Evolutionary conservation across 2,113 vertebrate genomes (phyloP).

Genomic region (Oncorhynchus clarkii): DNA sequence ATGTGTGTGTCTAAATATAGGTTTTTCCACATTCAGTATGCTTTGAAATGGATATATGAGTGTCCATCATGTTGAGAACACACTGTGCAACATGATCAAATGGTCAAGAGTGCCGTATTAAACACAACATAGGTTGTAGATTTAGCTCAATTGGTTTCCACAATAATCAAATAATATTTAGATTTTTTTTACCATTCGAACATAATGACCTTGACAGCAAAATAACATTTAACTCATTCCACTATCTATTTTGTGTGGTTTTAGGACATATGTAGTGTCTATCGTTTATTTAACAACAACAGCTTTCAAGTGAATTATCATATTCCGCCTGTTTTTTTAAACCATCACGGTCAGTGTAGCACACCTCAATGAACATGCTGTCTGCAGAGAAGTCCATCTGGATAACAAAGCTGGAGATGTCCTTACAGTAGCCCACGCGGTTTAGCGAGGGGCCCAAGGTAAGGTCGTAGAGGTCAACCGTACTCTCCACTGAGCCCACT

Average conservation of each 20-base stretch:
- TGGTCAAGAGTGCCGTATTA: neutral
- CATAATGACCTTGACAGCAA: no score
- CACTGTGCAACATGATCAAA: neutral
- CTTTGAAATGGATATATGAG: slow-evolving; percentile 1
- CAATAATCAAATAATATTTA: no score
- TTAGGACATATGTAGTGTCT: no score
- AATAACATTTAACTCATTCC: no score
- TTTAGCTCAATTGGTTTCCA: no score
- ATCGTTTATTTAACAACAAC: no score
- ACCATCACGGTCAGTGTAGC: neutral
- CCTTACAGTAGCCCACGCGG: slow-evolving; percentile 6
- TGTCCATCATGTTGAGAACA: neutral
- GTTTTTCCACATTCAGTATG: neutral
- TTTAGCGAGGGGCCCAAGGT: slow-evolving; percentile 1
- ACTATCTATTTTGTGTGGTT: no score
- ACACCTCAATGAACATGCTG: slow-evolving; percentile 17
- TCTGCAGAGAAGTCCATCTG: slow-evolving; percentile 15
- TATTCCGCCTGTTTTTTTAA: no score
- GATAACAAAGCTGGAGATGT: slow-evolving; percentile 10
- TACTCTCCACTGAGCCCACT: slow-evolving; percentile 5
- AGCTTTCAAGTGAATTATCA: no score
- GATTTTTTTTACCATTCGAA: no score
- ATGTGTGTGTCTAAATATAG: slow-evolving; percentile 7
- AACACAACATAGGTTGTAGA: neutral
- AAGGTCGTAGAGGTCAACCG: slow-evolving; percentile 9